A percentile compares a stretch with the other conserved stretches of the same genome.
Evolutionary conservation across 2,797 vertebrate genomes (phyloP).

Genomic region (Loriculus beryllinus): DNA sequence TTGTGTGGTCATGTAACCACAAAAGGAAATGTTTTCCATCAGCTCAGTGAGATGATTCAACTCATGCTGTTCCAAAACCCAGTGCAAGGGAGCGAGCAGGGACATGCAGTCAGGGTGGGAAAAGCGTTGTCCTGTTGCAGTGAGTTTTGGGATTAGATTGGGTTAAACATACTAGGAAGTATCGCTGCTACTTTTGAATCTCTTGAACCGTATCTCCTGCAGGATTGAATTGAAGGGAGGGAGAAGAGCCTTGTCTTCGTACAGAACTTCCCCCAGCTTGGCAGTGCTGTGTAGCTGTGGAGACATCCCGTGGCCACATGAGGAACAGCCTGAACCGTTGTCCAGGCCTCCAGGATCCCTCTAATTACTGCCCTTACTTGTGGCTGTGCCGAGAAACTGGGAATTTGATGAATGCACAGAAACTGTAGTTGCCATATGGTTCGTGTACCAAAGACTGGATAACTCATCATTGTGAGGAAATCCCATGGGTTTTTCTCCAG

Average conservation of each 20-base stretch:
- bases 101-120: accelerated
- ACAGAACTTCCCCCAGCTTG: not conserved
- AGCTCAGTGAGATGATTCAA: slow-evolving; percentile 27
- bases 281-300: not conserved
- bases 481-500: not conserved
- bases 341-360: not conserved
- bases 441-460: not conserved
- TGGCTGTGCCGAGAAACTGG: not conserved
- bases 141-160: not conserved
- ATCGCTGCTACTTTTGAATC: not conserved
- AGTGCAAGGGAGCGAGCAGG: accelerated
- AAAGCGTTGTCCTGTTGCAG: accelerated
- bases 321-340: not conserved
- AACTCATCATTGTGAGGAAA: not conserved
- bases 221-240: not conserved
- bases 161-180: not conserved
- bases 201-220: not conserved
- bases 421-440: not conserved
- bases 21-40: slow-evolving; percentile 40
- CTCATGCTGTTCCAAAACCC: not conserved
- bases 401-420: not conserved
- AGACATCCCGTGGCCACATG: slow-evolving; percentile 35
- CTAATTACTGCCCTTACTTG: not conserved
- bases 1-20: not conserved
- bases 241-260: not conserved